These are phyloP conservation scores for Eristalis intricaria DNA, from an alignment of 2,888 invertebrate species.

Conservation along the genomic window DNA sequence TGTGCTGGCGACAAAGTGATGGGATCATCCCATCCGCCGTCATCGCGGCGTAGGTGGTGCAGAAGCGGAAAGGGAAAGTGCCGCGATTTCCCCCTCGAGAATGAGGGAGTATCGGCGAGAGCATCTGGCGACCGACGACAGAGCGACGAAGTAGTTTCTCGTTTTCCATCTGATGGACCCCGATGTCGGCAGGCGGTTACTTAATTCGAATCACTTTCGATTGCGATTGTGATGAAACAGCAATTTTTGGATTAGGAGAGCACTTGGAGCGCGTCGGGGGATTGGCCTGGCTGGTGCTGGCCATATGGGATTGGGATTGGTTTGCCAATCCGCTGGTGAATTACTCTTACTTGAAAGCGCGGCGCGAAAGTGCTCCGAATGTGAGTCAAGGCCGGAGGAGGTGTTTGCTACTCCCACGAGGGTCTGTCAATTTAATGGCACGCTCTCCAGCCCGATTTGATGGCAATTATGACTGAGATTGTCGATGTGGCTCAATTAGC, in stretches of 20 bases:
- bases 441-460: not conserved
- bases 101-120: constrained; percentile 14
- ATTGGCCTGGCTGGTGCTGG: constrained; percentile 5
- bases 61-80: constrained; percentile 57
- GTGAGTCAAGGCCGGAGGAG: not conserved
- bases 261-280: constrained; percentile 29
- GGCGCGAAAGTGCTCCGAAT: not conserved
- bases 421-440: not conserved
- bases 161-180: constrained; percentile 41
- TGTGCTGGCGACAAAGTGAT: constrained; percentile 30
- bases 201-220: constrained; percentile 38
- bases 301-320: constrained; percentile 4
- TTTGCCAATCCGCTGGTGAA: constrained; percentile 10
- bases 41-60: constrained; percentile 23
- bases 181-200: constrained; percentile 27
- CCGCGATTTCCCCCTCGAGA: constrained; percentile 42
- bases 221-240: constrained; percentile 32
- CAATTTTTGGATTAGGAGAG: constrained; percentile 28
- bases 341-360: not conserved
- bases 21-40: constrained; percentile 13
- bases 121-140: constrained; percentile 11
- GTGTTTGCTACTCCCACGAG: not conserved
- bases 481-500: not conserved
- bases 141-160: constrained; percentile 52
- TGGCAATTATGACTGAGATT: not conserved